phyloP scores from a whole-genome alignment of 2,888 invertebrate genomes.

The Hirtodrosophila duncani region DNA sequence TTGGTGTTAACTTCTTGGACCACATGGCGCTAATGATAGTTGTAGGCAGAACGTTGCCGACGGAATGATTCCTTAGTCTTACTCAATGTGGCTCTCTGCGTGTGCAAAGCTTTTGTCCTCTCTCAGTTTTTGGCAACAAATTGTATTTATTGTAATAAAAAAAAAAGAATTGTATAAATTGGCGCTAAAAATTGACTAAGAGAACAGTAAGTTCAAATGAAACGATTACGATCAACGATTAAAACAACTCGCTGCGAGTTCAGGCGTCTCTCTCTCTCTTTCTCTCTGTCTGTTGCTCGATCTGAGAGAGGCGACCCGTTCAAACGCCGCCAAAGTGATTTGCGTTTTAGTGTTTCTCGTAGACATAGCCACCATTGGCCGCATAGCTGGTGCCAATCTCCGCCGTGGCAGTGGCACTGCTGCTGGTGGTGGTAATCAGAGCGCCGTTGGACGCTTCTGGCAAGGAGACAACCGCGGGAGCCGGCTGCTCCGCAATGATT shows the following conservation, averaged over 20 bases:
- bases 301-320: constrained; percentile 5
- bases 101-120: too few species aligned
- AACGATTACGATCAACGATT: constrained; percentile 13
- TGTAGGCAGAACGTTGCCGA: too few species aligned
- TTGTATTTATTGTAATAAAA: constrained; percentile 34
- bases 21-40: too few species aligned
- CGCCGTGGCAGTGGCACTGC: constrained; percentile 1
- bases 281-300: background rate
- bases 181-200: constrained; percentile 52
- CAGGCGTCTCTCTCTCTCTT: constrained; percentile 28
- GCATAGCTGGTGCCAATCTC: constrained; percentile 56
- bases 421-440: constrained; percentile 1
- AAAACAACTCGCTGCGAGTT: constrained; percentile 39
- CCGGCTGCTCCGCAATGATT: too few species aligned
- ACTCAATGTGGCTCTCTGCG: too few species aligned
- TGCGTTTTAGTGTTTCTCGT: constrained; percentile 39
- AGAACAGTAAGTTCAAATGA: constrained; percentile 25
- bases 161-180: constrained; percentile 21
- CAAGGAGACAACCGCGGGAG: constrained; percentile 11
- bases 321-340: too few species aligned
- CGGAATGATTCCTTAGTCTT: too few species aligned
- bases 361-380: constrained; percentile 68
- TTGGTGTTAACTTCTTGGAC: too few species aligned
- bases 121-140: constrained; percentile 1
- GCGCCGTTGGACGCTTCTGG: too few species aligned